Evolutionary conservation across 2,797 vertebrate genomes (phyloP), one percentile per base, ranked within the genome.

Genomic region (Ctenosaura bakeri): DNA sequence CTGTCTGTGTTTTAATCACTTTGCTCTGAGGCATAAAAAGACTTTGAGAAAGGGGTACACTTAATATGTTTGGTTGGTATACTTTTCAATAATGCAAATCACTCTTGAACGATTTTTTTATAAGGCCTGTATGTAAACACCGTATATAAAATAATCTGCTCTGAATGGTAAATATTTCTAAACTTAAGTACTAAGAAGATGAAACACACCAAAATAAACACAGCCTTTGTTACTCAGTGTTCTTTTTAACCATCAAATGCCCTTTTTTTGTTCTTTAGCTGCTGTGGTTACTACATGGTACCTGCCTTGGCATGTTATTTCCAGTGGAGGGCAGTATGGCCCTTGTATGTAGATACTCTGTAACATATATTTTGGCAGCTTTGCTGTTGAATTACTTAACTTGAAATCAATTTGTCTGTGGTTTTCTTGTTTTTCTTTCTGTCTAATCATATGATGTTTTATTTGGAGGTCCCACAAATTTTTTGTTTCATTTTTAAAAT

Each of bases 271-370:
- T 38, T 38, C 24, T 42, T n/a, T 66, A 56, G 24, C 38, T 54
- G 4, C 59, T 38, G 46, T 50, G 0, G 16, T 14, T 79, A 26
- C 22, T 29, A 74, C 18, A 77, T 77, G n/a, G 22, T 35, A 54
- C 38, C 26, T 52, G 26, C 42, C 24, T 69, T 78, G 54, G 42
- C 81, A 26, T 74, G 35, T 42, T 54, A 64, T 46, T 83, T 42
- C 85, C 89, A 87, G 38, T 83, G 29, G 89, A 69, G 79, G 85
- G 89, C 89, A 90, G 59, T 83, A 50, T 87, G 50, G 14, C 3
- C 0, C n/a, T 66, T 85, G 46, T 54, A 6, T 52, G n/a, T n/a
- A 35, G 14, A 71, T 69, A 46, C 42, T 4, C 42, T 46, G 42
- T 46, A 69, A 26, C 6, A 35, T 13, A 38, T 5, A 46, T 66